A percentile compares a stretch with the other conserved stretches of the same genome.
These are phyloP conservation scores for Sinopyrophorus schimmeli DNA, from an alignment of 2,888 invertebrate genomes.

Conservation along the genomic window DNA sequence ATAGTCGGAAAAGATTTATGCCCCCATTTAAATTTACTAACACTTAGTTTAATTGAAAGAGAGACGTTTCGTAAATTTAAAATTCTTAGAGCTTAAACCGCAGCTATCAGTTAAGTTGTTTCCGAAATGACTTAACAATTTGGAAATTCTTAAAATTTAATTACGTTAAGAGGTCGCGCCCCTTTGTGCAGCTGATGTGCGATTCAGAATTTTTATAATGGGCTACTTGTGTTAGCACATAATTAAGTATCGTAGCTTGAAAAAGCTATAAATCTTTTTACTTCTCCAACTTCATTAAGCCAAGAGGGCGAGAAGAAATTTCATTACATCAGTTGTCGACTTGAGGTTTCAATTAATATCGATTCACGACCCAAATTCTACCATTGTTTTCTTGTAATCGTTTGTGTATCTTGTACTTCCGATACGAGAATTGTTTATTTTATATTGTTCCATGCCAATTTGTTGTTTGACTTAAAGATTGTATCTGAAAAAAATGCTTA, in stretches of 20 bases:
- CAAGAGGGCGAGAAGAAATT: slow-evolving; percentile 41
- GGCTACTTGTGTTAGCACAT: slow-evolving; percentile 35
- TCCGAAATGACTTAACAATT: slow-evolving; percentile 22
- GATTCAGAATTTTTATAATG: slow-evolving; percentile 31
- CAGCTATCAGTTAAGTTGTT: slow-evolving; percentile 14
- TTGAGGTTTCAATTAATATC: slow-evolving; percentile 46
- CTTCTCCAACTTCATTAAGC: slow-evolving; percentile 38
- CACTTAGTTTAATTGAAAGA: slow-evolving; percentile 31
- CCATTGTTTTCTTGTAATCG: too few relatives aligned
- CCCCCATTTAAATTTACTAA: slow-evolving; percentile 21
- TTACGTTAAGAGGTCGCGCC: slow-evolving; percentile 33
- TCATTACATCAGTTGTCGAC: slow-evolving; percentile 44
- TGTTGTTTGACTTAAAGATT: too few relatives aligned
- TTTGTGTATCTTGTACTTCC: too few relatives aligned
- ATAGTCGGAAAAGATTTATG: slow-evolving; percentile 14
- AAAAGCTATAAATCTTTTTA: slow-evolving; percentile 40
- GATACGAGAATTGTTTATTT: too few relatives aligned
- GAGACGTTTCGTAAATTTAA: slow-evolving; percentile 24
- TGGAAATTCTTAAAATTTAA: slow-evolving; percentile 35
- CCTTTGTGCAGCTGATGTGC: slow-evolving; percentile 20
- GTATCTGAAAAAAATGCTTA: too few relatives aligned
- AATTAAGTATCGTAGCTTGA: slow-evolving; percentile 41
- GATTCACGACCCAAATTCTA: slow-evolving; percentile 39
- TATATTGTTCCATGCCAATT: too few relatives aligned
- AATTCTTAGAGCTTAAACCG: slow-evolving; percentile 14